Base-by-base conservation (phyloP, 2,888 invertebrate species). In the Leptinotarsa juncta region DNA sequence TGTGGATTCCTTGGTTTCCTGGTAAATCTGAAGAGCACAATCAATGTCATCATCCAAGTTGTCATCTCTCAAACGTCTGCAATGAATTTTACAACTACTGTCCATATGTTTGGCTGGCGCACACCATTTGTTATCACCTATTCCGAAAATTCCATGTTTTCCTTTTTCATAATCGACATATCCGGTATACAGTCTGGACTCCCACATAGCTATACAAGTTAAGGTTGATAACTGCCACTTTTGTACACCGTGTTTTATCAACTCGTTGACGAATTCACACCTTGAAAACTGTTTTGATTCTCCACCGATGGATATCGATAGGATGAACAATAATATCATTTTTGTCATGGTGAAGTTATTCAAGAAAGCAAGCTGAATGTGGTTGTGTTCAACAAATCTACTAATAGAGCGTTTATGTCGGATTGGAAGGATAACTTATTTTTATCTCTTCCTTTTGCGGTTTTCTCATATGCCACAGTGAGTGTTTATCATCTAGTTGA, bases 111-210 rank as follows among this genome's bases (percentile, higher is more conserved):
- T 65, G 57, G 18, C 32, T 2, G 72, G 70, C 3, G 75, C 62
- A 62, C 75, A 75, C 78, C 76, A 76, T 18, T 70, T 72, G 18
- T 70, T 18, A 57, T 78, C 71, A 26, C 65, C 67, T 23, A 78
- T 76, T 65, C 76, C 76, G 48, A 76, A 74, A 49, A 76, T 71
- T 20, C 78, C 78, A 62, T 78, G 78, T 55, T 67, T 74, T 50
- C 76, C 78, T 3, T 50, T 49, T 55, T 23, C 42, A 26, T 71
- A 70, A 67, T 78, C 73, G 62, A 76, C 49, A 69, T 76, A 60
- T 7, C 67, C 51, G 14, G 74, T 72, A 67, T 76, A 71, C 57
- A 60, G 71, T 15, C 73, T 65, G 0, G 78, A 78, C 53, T 78
- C 78, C 74, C 74, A 71, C 15, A 62, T 66, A 3, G 78, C 78